Base-by-base conservation (phyloP, 2,113 vertebrate genomes). In the Athene noctua region DNA sequence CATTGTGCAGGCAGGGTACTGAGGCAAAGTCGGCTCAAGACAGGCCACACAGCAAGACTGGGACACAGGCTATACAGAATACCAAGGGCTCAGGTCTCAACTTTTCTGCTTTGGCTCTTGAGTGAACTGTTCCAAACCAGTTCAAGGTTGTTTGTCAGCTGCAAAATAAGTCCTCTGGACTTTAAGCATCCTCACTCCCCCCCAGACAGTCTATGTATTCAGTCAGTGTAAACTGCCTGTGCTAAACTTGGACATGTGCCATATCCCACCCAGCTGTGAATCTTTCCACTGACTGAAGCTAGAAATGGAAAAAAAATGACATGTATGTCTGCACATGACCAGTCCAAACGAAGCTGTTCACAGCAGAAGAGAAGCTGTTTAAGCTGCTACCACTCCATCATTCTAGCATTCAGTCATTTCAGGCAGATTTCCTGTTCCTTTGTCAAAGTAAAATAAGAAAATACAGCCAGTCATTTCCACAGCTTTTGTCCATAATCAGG, bases 401-500 rank as follows among this genome's bases (percentile, higher is more conserved):
- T 93, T 82, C 51, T n/a, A 70, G 49, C 52, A 90, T 63, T 80
- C 75, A 81, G 65, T 71, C 63, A 80, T 66, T 91, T 80, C 42
- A 86, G 68, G 44, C 20, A 83, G 47, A 36, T 40, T 94, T 88
- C 67, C 67, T 80, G 18, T 15, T 91, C 15, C 8, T 3, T 66
- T 94, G 88, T 80, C 82, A 65, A 81, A 15, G 18, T 49, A 71
- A 58, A 92, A 32, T 1, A 3, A 85, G 47, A 63, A 58, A 62
- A n/a, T 20, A 4, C n/a, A 52, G 3, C 3, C 18, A 36, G 19
- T 44, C 20, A 10, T 52, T 91, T 58, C 36, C 42, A 54, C 32
- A 68, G 32, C 11, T 67, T 68, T 90, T 90, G 13, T 42, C 34
- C 13, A 26, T 26, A 11, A 40, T 27, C 6, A 15, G 51, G 20